Evolutionary conservation across 2,888 invertebrate species (phyloP).

Genomic region (Eledona agricola): DNA sequence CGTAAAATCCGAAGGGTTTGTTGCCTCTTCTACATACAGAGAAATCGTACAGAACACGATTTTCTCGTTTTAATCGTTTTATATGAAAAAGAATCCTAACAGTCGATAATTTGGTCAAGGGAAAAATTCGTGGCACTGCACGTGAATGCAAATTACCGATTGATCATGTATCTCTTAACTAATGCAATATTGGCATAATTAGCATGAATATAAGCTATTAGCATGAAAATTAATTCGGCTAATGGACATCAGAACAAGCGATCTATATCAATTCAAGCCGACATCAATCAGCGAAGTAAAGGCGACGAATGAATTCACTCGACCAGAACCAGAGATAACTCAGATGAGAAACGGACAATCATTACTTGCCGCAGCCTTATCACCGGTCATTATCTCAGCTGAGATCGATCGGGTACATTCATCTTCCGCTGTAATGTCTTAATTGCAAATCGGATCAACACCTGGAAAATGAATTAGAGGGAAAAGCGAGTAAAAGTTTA

Average conservation of each 20-base stretch:
- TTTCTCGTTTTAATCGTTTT: too few species aligned
- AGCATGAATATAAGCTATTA: constrained; percentile 42
- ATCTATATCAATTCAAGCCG: constrained; percentile 45
- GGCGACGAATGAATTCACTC: constrained; percentile 35
- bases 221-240: constrained; percentile 44
- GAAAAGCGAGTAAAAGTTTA: constrained; percentile 2
- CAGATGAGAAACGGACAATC: constrained; percentile 37
- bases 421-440: constrained; percentile 7
- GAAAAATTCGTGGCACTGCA: too few species aligned
- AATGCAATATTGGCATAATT: constrained; percentile 30
- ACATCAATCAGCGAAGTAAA: constrained; percentile 46
- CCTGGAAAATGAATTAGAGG: background rate
- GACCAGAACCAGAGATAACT: constrained; percentile 37
- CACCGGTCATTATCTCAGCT: constrained; percentile 26
- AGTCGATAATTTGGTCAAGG: too few species aligned
- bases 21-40: too few species aligned
- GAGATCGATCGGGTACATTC: constrained; percentile 29
- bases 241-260: constrained; percentile 45
- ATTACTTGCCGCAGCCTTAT: constrained; percentile 37
- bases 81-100: too few species aligned
- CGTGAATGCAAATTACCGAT: constrained; percentile 26
- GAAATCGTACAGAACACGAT: too few species aligned
- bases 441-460: constrained; percentile 5
- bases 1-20: too few species aligned
- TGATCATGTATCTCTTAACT: constrained; percentile 26